Evolutionary conservation across 2,113 vertebrate species (phyloP), one percentile per base, ranked within the genome.

Genomic region (Cebidichthys violaceus): DNA sequence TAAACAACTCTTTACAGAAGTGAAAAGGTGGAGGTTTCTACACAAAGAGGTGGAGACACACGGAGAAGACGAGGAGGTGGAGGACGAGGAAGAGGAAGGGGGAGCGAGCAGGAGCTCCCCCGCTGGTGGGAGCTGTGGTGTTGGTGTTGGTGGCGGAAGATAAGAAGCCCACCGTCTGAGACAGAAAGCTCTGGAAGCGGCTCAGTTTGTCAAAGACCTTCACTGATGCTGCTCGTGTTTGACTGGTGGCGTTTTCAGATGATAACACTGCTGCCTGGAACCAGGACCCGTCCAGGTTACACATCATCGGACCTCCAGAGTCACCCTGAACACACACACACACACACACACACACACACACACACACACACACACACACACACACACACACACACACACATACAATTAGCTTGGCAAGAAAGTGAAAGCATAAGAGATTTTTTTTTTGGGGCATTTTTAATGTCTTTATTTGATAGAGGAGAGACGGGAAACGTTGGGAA

Each of bases 271-370:
- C 91, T 0, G 74, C 75, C 82, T 94, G 92, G 73, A 84, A 84
- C 93, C 92, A 94, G 0, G 68, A 73, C 2, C 10, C 20, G 2
- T 6, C 61, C 69, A 39, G 9, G 54, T 88, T 24, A 55, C 91
- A 94, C 88, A 94, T 92, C 35, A 93, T 1, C 0, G 93, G 90
- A 6, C 87, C 84, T 0, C 93, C 92, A 20, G 17, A 54, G 18
- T 92, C 81, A 0, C 70, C 86, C 93, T 94, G 77, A 54, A 64
- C n/a, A 65, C 24, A 45, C 52, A 57, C n/a, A 24, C 22, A 1
- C 31, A 62, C 60, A 54, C 55, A 59, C 24, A 59, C 55, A 57
- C 54, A 33, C 31, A 33, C n/a, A n/a, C n/a, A n/a, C n/a, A n/a
- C n/a, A n/a, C n/a, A n/a, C n/a, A n/a, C n/a, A n/a, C n/a, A n/a